Percentiles rank a stretch among this genome's conserved stretches.
Conservation (phyloP, 2,888 invertebrate species). For the Calephelis perditalis region DNA sequence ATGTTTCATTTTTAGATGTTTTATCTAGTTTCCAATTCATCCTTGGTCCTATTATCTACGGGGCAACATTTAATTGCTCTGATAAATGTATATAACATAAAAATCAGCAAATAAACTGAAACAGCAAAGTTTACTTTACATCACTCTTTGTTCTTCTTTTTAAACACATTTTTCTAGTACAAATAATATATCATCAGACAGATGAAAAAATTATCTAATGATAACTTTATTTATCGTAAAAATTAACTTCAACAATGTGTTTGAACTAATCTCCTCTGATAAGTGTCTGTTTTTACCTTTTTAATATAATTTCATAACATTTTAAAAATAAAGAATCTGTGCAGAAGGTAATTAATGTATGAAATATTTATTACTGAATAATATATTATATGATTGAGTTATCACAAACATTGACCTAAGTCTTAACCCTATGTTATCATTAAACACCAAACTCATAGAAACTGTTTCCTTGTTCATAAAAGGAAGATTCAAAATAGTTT, state of each 20-base stretch:
- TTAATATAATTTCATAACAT: too few relatives aligned
- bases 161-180: background rate
- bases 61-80: constrained; percentile 13
- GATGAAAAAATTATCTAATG: background rate
- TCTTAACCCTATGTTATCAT: constrained; percentile 73
- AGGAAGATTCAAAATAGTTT: background rate
- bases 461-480: constrained; percentile 37
- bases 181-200: background rate
- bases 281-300: too few relatives aligned
- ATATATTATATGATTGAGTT: constrained; percentile 51
- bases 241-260: too few relatives aligned
- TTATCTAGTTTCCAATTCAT: constrained; percentile 9
- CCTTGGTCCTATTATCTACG: constrained; percentile 15
- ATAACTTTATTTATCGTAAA: background rate
- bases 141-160: constrained; percentile 8
- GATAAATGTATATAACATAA: constrained; percentile 14
- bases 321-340: background rate
- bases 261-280: too few relatives aligned
- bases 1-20: constrained; percentile 8
- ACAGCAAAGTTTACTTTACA: constrained; percentile 15
- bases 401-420: constrained; percentile 67
- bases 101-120: constrained; percentile 12
- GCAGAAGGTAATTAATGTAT: background rate
- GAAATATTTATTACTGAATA: constrained; percentile 30
- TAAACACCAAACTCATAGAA: constrained; percentile 56